Evolutionary conservation across 1,140 invertebrate genomes (phyloP).

Genomic region (Panulirus ornatus): DNA sequence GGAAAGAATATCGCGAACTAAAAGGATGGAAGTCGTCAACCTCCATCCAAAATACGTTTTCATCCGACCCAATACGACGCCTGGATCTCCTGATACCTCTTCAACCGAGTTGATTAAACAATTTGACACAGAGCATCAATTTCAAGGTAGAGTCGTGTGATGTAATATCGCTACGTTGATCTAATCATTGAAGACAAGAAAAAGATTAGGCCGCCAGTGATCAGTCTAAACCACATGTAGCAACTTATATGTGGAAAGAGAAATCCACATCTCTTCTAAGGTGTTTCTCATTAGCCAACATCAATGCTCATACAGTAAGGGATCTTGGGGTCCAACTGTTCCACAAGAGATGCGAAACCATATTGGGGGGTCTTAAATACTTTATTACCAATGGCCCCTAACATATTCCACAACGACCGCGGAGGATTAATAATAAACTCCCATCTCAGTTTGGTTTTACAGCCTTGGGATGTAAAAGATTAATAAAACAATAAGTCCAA

Average conservation of each 20-base stretch:
- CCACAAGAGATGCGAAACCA: not conserved
- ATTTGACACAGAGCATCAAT: too few relatives aligned
- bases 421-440: not conserved
- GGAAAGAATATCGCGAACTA: too few relatives aligned
- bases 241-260: not conserved
- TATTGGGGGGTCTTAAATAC: not conserved
- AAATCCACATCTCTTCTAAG: not conserved
- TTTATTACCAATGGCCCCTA: not conserved
- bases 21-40: too few relatives aligned
- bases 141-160: too few relatives aligned
- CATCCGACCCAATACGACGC: too few relatives aligned
- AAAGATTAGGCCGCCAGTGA: too few relatives aligned
- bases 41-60: too few relatives aligned
- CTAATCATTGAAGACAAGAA: too few relatives aligned
- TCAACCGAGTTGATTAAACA: too few relatives aligned
- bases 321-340: not conserved
- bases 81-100: too few relatives aligned
- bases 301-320: not conserved
- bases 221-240: too few relatives aligned
- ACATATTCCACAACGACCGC: not conserved
- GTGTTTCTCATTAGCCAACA: not conserved
- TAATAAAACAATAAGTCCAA: not conserved
- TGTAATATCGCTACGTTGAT: too few relatives aligned
- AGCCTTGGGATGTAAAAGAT: not conserved
- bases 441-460: not conserved